Evolutionary conservation across 2,113 vertebrate species (phyloP), one percentile per base, ranked within the genome.

Genomic region (Channa maculata): DNA sequence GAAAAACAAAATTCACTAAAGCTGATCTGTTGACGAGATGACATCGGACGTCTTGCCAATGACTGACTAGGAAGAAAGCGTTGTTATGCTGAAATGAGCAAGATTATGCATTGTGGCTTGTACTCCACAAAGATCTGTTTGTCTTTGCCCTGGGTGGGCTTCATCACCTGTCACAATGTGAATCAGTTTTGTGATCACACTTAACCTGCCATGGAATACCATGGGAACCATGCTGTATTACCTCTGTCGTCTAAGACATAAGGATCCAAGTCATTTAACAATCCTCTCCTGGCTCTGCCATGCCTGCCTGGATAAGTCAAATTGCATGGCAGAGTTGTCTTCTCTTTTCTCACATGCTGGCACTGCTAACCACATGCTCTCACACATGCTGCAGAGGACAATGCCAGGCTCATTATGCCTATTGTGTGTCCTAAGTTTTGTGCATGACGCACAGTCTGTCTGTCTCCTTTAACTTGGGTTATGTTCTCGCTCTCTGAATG

Each of bases 371-470:
- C 36, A 52, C 43, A 61, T 65, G 46, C 46, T 46, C 62, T 75
- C 46, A 58, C 69, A 60, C 62, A 62, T 61, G 64, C 53, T 41
- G 44, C 46, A 44, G 34, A 76, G 71, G 86, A 90, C 85, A 89
- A 86, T 77, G 69, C 54, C 57, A 61, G 48, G 49, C 41, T 83
- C 86, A 66, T 87, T 84, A 75, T 59, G 67, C 71, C 60, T 81
- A 36, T 62, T 55, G 14, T 65, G 69, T 81, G 71, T 74, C 77
- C 83, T 49, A 51, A 73, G 68, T 71, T 50, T 70, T 77, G 15
- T 14, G 11, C 53, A 70, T 61, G 69, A 71, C 84, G 80, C 59
- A 45, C 59, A 60, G 70, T 43, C 55, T 71, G 67, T 77, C 53
- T 50, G 45, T 58, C 67, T 55, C 36, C 39, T 70, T 70, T 80